Conservation (phyloP, 2,113 vertebrate genomes). For the Dryoscopus gambensis region DNA sequence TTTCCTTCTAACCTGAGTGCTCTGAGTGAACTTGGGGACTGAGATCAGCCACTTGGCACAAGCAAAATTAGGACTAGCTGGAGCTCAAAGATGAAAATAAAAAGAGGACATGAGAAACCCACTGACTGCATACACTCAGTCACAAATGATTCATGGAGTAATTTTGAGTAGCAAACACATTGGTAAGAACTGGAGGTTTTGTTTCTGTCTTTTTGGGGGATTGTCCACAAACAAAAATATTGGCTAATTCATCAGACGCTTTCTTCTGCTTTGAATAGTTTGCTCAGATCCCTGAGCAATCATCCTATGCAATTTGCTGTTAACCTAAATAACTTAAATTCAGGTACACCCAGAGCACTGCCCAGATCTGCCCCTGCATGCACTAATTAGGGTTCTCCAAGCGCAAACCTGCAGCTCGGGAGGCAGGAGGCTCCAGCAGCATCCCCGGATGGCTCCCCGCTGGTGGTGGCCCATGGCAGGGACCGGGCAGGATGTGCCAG, state of each 20-base stretch:
- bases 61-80: neutral
- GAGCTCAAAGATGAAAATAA: neutral
- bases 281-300: constrained; percentile 39
- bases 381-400: neutral
- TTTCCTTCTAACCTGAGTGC: neutral
- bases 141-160: neutral
- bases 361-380: constrained; percentile 62
- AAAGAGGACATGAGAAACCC: neutral
- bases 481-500: rapidly evolving
- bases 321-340: constrained; percentile 13
- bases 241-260: constrained; percentile 44
- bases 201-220: neutral
- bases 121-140: neutral
- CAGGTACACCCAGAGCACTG: constrained; percentile 18
- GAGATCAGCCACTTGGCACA: neutral
- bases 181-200: neutral
- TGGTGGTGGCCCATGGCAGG: neutral
- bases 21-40: neutral
- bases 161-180: neutral
- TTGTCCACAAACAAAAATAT: constrained; percentile 45
- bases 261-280: constrained; percentile 34
- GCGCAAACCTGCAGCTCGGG: neutral
- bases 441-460: neutral
- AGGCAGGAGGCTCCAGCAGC: neutral
- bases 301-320: neutral